These are phyloP conservation scores for Marasmarcha lunaedactyla DNA, from an alignment of 2,888 invertebrate genomes.

Conservation along the genomic window DNA sequence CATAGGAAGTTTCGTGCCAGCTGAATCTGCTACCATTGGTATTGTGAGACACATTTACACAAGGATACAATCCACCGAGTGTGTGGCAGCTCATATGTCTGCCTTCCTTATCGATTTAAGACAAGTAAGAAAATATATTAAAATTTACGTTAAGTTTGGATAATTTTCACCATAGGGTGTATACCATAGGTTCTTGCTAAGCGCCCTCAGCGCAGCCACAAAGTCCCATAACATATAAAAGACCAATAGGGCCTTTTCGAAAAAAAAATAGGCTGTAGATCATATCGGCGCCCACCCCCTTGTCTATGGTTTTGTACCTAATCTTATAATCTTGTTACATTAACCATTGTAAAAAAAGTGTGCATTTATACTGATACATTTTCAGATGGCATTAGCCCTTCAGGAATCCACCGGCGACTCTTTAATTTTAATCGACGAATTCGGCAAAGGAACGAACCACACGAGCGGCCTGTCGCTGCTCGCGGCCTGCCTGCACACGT, in stretches of 20 bases:
- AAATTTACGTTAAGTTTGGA: no score
- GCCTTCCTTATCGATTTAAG: constrained; percentile 87
- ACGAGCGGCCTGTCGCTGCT: constrained; percentile 82
- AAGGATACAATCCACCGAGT: constrained; percentile 81
- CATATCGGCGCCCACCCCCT: no score
- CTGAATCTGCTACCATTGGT: constrained; percentile 77
- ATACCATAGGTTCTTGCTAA: no score
- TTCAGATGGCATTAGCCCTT: constrained; percentile 81
- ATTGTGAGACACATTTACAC: constrained; percentile 80
- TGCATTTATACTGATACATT: no score
- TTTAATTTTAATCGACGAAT: constrained; percentile 88
- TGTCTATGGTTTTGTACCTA: no score
- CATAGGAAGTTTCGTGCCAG: constrained; percentile 91
- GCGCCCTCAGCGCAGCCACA: no score
- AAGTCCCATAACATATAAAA: no score
- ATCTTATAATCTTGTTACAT: no score
- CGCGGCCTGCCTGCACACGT: constrained; percentile 73
- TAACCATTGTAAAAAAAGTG: no score
- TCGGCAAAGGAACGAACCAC: constrained; percentile 86
- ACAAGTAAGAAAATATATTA: constrained; percentile 74
- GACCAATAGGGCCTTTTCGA: no score
- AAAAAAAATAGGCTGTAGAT: no score
- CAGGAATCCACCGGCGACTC: constrained; percentile 74
- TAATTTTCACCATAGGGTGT: no score
- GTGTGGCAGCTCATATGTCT: constrained; percentile 82